phyloP scores from a whole-genome alignment of 2,888 invertebrate species.

The Dorcus parallelipipedus region DNA sequence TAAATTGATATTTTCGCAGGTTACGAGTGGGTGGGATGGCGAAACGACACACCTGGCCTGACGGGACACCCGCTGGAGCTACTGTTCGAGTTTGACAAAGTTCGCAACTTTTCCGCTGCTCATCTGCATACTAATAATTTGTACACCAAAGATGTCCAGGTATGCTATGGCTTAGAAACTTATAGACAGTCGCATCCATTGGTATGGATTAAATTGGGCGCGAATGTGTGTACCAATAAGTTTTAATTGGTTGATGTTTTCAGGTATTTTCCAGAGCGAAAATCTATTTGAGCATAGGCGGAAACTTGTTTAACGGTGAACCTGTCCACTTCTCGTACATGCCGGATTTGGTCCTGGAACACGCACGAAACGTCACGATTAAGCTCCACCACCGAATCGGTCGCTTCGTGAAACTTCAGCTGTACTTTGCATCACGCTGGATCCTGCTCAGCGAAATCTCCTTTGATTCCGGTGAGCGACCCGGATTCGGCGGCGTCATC shows the following conservation, averaged over 20 bases:
- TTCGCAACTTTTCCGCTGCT: constrained; percentile 72
- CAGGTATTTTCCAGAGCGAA: constrained; percentile 77
- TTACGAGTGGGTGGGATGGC: constrained; percentile 84
- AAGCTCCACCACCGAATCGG: constrained; percentile 75
- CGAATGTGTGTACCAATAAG: background rate
- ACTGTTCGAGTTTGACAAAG: constrained; percentile 73
- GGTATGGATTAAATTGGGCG: no score
- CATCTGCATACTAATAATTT: constrained; percentile 75
- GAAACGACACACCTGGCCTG: constrained; percentile 63
- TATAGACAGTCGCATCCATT: no score
- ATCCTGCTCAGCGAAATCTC: constrained; percentile 82
- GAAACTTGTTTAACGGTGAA: constrained; percentile 66
- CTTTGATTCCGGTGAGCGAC: constrained; percentile 70
- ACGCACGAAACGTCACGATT: constrained; percentile 77
- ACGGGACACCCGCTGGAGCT: constrained; percentile 67
- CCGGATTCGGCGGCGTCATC: constrained; percentile 21
- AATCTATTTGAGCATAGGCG: constrained; percentile 73
- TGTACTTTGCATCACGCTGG: constrained; percentile 79
- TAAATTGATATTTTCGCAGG: constrained; percentile 49
- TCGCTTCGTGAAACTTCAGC: constrained; percentile 68
- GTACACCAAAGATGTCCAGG: constrained; percentile 73
- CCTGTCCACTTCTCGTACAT: constrained; percentile 74
- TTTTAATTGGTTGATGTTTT: constrained; percentile 16
- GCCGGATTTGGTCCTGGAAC: constrained; percentile 71
- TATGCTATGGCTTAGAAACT: constrained; percentile 32